A percentile compares a stretch with the other conserved stretches of the same genome.
Evolutionary conservation across 1,140 invertebrate species (phyloP).

Genomic region (Drosophila tsacasi): DNA sequence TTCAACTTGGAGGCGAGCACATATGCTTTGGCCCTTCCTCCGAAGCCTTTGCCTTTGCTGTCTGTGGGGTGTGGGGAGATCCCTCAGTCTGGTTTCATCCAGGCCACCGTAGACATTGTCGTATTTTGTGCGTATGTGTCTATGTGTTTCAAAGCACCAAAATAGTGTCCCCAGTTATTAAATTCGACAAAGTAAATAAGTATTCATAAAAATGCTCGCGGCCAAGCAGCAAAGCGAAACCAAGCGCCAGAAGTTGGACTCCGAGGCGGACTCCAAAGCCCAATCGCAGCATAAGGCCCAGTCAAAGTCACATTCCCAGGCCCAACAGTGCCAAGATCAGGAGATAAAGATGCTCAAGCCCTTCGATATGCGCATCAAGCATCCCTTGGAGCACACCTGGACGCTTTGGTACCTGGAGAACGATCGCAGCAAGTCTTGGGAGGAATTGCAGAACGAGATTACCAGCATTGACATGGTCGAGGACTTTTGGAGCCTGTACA

Average conservation of each 20-base stretch:
- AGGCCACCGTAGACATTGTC: conserved; percentile 35
- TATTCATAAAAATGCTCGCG: conserved; percentile 37
- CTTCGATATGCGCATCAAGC: conserved; percentile 87
- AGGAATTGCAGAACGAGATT: conserved; percentile 93
- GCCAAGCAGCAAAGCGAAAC: conserved; percentile 39
- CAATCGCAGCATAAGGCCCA: conserved; percentile 35
- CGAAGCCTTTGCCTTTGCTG: conserved; percentile 26
- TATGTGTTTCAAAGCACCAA: conserved; percentile 28
- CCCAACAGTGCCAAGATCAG: conserved; percentile 30
- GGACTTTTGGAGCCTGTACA: conserved; percentile 94
- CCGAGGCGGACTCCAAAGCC: conserved; percentile 30
- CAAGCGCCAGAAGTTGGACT: conserved; percentile 48
- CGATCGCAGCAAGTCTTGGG: conserved; percentile 95
- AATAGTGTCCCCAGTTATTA: conserved; percentile 25
- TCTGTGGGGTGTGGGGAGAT: conserved; percentile 5
- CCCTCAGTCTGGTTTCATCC: conserved; percentile 24
- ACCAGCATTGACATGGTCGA: conserved; percentile 98
- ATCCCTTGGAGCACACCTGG: conserved; percentile 98
- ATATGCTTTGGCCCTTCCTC: background rate
- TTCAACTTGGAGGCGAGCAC: background rate
- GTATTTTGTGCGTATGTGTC: conserved; percentile 38
- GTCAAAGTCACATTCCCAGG: background rate
- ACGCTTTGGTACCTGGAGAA: conserved; percentile 99
- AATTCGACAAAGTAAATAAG: conserved; percentile 14
- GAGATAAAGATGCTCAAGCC: conserved; percentile 6